Evolutionary conservation across 2,888 invertebrate species (phyloP).

Genomic region (Conus canariensis): DNA sequence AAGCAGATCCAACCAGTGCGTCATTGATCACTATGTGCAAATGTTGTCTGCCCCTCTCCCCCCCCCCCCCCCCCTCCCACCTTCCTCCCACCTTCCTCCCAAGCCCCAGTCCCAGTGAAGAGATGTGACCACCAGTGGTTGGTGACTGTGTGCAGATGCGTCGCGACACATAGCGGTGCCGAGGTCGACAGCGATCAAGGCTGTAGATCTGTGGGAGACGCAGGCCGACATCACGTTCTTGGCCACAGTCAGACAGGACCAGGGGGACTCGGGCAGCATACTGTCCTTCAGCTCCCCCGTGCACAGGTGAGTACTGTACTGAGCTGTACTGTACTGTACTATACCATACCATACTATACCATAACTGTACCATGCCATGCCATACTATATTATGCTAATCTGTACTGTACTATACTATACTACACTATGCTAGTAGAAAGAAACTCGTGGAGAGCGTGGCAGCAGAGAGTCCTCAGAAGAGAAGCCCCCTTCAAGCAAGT

Average conservation of each 20-base stretch:
- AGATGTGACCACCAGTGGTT: not conserved
- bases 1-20: too few species aligned
- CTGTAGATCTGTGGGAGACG: conserved; percentile 63
- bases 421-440: too few species aligned
- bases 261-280: conserved; percentile 69
- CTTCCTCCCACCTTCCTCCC: not conserved
- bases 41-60: not conserved
- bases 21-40: too few species aligned
- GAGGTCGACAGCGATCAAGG: conserved; percentile 56
- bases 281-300: conserved; percentile 66
- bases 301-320: conserved; percentile 57
- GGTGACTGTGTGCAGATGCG: conserved; percentile 57
- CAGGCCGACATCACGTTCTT: conserved; percentile 69
- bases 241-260: conserved; percentile 68
- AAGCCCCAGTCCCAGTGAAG: not conserved
- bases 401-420: too few species aligned
- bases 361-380: too few species aligned
- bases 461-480: too few species aligned
- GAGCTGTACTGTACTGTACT: too few species aligned
- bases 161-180: conserved; percentile 65
- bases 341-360: too few species aligned
- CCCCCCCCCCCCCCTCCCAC: too few species aligned
- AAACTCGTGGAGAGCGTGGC: too few species aligned
- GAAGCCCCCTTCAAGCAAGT: too few species aligned
- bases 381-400: too few species aligned